A percentile compares a stretch with the other conserved stretches of the same genome.
These are phyloP conservation scores for Gadus macrocephalus DNA, from an alignment of 2,113 vertebrate species.

Conservation along the genomic window DNA sequence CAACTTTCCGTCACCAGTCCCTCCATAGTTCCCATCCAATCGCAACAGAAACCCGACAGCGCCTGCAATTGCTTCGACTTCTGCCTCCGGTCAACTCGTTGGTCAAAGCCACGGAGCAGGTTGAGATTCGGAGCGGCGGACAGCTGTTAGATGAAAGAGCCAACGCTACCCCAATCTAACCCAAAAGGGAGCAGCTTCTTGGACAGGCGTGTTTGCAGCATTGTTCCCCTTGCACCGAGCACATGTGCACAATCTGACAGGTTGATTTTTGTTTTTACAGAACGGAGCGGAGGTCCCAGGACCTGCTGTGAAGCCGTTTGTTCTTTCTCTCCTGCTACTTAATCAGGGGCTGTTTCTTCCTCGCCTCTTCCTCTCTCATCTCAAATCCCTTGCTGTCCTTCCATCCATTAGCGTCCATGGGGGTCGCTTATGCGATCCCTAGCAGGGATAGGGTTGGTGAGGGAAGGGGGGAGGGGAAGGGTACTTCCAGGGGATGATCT, in stretches of 20 bases:
- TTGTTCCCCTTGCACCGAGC: slow-evolving; percentile 31
- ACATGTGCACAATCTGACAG: slow-evolving; percentile 31
- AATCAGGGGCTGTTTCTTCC: slow-evolving; percentile 29
- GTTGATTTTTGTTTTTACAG: not conserved
- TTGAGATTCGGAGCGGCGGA: no score
- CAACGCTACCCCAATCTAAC: no score
- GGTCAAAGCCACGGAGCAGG: no score
- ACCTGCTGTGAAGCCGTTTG: slow-evolving; percentile 47
- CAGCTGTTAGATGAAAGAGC: no score
- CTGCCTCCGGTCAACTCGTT: no score
- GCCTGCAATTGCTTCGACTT: no score
- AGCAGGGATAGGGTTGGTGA: not conserved
- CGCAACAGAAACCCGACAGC: no score
- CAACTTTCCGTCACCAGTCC: no score
- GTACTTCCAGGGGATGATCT: slow-evolving; percentile 39
- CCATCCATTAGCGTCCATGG: slow-evolving; percentile 32
- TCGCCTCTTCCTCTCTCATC: slow-evolving; percentile 34
- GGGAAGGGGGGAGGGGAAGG: no score
- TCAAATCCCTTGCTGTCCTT: slow-evolving; percentile 50
- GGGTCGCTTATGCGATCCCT: slow-evolving; percentile 40
- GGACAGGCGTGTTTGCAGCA: slow-evolving; percentile 58
- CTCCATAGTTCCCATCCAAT: no score
- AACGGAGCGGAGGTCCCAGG: slow-evolving; percentile 46
- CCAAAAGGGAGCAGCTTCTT: no score
- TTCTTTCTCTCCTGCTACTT: slow-evolving; percentile 50